phyloP scores from a whole-genome alignment of 2,113 vertebrate genomes.

The Rhinoderma darwinii region DNA sequence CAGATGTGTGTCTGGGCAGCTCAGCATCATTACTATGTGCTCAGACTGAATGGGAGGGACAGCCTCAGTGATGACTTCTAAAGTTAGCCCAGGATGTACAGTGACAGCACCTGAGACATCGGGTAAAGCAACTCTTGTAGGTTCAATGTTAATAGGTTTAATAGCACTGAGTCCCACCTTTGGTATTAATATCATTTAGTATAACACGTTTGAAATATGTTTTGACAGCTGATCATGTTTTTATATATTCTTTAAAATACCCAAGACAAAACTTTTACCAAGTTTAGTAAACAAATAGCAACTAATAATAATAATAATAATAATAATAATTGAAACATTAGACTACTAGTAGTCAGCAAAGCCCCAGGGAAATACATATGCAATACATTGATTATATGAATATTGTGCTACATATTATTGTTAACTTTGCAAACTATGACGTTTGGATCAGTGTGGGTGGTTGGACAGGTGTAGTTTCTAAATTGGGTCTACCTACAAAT shows the following conservation, averaged over 20 bases:
- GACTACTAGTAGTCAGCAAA: background rate
- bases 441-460: background rate
- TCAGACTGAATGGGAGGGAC: slow-evolving; percentile 19
- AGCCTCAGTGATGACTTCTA: background rate
- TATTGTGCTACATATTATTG: background rate
- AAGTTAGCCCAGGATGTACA: slow-evolving; percentile 1
- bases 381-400: background rate
- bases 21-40: slow-evolving; percentile 26
- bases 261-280: background rate
- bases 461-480: background rate
- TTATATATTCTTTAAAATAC: background rate
- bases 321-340: background rate
- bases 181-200: background rate
- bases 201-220: background rate
- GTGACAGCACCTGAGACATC: background rate
- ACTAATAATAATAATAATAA: background rate
- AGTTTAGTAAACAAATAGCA: background rate
- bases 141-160: background rate
- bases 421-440: background rate
- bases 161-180: background rate
- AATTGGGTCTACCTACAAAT: background rate
- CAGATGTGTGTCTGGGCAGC: slow-evolving; percentile 21
- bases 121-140: background rate
- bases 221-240: background rate
- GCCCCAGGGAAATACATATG: background rate